These are phyloP conservation scores for Brachionus angularis DNA, from an alignment of 1,140 invertebrate species.

Conservation along the genomic window DNA sequence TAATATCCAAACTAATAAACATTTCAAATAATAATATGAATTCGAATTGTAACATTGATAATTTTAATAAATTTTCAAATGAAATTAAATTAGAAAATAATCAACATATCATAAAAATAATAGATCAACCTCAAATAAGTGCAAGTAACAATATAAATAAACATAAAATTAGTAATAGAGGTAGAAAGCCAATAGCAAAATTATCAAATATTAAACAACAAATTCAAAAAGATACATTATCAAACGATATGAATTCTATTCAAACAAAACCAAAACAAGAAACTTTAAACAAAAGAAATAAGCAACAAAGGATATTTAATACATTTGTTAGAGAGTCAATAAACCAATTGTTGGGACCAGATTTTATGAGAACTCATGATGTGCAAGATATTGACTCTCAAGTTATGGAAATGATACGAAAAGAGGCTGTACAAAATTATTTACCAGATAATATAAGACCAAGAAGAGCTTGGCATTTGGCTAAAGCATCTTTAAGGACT, in stretches of 20 bases:
- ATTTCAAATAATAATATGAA: no score
- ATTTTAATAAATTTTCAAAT: no score
- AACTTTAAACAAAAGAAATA: constrained; percentile 3
- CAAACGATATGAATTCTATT: not conserved
- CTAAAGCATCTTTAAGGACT: constrained; percentile 35
- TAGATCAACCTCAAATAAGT: no score
- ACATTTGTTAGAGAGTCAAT: constrained; percentile 39
- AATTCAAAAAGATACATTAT: not conserved
- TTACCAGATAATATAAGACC: constrained; percentile 40
- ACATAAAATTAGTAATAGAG: not conserved
- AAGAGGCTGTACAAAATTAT: constrained; percentile 34
- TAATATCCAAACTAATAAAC: no score
- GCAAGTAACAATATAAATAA: no score
- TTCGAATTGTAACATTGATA: not conserved
- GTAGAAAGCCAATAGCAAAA: not conserved
- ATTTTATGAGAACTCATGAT: constrained; percentile 43
- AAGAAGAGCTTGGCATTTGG: constrained; percentile 38
- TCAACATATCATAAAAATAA: constrained; percentile 25
- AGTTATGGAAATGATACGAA: constrained; percentile 41
- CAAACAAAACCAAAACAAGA: not conserved
- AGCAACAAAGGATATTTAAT: constrained; percentile 40
- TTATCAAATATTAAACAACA: not conserved
- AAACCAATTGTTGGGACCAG: constrained; percentile 21
- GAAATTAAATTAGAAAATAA: constrained; percentile 1
- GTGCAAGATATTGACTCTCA: constrained; percentile 39